Evolutionary conservation across 1,140 invertebrate genomes (phyloP).

Genomic region (Meloidogyne hapla): DNA sequence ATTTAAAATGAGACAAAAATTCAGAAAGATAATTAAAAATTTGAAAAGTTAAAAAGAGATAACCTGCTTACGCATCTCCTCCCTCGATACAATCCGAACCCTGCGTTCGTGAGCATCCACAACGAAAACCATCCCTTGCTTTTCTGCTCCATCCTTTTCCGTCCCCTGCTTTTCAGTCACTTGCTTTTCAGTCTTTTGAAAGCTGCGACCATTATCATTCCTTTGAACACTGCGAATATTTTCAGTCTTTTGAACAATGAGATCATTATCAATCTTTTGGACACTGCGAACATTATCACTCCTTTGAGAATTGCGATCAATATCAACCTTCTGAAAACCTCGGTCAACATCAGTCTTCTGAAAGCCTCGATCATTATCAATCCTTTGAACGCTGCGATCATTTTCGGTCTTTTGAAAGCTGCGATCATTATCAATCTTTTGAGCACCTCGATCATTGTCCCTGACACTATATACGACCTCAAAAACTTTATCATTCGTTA

Average conservation of each 20-base stretch:
- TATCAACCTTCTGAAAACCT: neutral
- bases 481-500: conserved; percentile 8
- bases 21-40: conserved; percentile 7
- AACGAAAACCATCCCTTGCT: conserved; percentile 33
- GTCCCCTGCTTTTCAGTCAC: neutral
- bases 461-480: conserved; percentile 21
- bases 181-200: neutral
- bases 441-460: neutral
- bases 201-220: neutral
- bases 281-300: neutral
- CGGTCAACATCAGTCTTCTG: neutral
- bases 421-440: conserved; percentile 7
- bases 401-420: neutral
- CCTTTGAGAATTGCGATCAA: neutral
- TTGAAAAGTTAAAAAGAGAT: conserved; percentile 7
- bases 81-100: conserved; percentile 27
- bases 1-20: neutral
- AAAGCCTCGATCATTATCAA: neutral
- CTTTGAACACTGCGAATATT: neutral
- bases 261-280: conserved; percentile 1
- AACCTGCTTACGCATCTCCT: conserved; percentile 24
- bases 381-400: neutral
- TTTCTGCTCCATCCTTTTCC: neutral
- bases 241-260: neutral
- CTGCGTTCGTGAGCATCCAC: conserved; percentile 26